Evolutionary conservation across 2,888 invertebrate genomes (phyloP).

Genomic region (Drosophila conformis): DNA sequence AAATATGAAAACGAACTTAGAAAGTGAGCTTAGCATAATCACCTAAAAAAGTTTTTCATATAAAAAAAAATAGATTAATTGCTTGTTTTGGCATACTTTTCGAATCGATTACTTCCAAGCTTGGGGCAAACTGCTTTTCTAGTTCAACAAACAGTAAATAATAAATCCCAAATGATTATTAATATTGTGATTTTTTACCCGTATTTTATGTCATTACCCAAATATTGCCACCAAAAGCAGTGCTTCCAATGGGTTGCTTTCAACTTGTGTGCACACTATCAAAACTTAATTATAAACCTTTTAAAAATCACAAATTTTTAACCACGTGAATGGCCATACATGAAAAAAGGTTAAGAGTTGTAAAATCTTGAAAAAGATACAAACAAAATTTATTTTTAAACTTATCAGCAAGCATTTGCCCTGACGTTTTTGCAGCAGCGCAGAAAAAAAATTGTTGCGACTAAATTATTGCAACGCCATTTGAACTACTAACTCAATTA

Average conservation of each 20-base stretch:
- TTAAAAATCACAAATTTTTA: background rate
- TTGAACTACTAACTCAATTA: conserved; percentile 74
- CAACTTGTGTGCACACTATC: background rate
- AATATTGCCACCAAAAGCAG: background rate
- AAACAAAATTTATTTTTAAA: background rate
- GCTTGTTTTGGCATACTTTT: background rate
- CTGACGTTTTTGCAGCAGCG: conserved; percentile 1
- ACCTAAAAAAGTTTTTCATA: background rate
- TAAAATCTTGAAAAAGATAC: background rate
- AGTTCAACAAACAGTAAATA: background rate
- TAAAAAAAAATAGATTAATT: no score
- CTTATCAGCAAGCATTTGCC: conserved; percentile 9
- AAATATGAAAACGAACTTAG: background rate
- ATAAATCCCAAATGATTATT: background rate
- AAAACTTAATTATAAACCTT: background rate
- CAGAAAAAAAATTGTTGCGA: conserved; percentile 2
- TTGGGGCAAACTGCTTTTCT: background rate
- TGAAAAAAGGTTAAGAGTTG: background rate
- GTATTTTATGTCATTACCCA: background rate
- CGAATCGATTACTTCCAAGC: background rate
- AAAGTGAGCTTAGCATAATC: background rate
- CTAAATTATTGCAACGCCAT: conserved; percentile 42
- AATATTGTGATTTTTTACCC: background rate
- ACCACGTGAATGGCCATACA: background rate
- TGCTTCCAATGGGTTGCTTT: background rate